Base-by-base conservation (phyloP, 1,140 invertebrate species). In the Drosophila novamexicana region DNA sequence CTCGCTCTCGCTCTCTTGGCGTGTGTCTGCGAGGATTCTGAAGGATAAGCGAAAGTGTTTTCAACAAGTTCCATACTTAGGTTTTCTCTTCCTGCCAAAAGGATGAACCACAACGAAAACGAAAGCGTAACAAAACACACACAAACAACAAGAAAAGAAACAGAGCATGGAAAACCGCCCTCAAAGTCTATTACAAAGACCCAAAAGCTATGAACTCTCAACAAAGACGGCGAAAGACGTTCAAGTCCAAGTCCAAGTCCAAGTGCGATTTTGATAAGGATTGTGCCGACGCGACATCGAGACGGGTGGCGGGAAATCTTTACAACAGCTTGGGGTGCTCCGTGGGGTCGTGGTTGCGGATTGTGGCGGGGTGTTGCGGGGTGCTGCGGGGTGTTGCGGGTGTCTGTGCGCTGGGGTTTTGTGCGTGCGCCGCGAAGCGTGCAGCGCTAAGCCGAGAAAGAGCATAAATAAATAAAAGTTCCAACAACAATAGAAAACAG, bases 391-490 rank as follows among this genome's bases (percentile, higher is more conserved):
- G 22, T 29, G 45, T 32, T 64, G 7, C 22, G 7, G 29, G 42
- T 44, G 47, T 45, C 58, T 10, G 8, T 22, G 58, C 7, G 39
- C 18, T 39, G 50, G 44, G 37, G 39, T 54, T 32, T 66, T 72
- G 67, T 68, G 47, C 68, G 68, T 85, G 76, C 59, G 70, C 77
- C 82, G 67, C 75, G 70, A 84, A 88, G 83, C 83, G 83, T 86
- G 72, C 79, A 86, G 84, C 83, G 83, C 82, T 88, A 86, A 86
- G 83, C 83, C 79, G 79, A 88, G 82, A 86, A 85, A 72, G 79
- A 89, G 84, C 84, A 89, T 89, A 89, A 89, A 89, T 88, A 88
- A 88, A 88, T 89, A 89, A 89, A 63, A 89, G 70, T 62, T 66
- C 72, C 77, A 53, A 75, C 73, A 76, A 79, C 77, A 80, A 80